Evolutionary conservation across 2,113 vertebrate species (phyloP).

Genomic region (Hyperoodon ampullatus): DNA sequence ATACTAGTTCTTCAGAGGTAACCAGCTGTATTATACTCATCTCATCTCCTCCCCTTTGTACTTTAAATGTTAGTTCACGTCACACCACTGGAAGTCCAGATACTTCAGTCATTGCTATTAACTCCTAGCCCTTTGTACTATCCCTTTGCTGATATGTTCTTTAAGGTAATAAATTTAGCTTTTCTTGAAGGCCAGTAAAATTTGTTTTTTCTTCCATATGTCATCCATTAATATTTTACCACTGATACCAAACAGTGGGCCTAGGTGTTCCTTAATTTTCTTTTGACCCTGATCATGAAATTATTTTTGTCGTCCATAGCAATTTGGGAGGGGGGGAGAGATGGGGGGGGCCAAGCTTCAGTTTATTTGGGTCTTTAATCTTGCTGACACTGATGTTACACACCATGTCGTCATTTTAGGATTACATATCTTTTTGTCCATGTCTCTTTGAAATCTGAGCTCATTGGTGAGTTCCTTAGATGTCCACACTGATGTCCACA

Average conservation of each 20-base stretch:
- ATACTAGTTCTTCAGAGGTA: not conserved
- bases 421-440: not conserved
- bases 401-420: slow-evolving; percentile 1
- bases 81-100: not conserved
- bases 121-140: not conserved
- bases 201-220: slow-evolving; percentile 1
- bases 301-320: not conserved
- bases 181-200: slow-evolving; percentile 5
- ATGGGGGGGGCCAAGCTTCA: not conserved
- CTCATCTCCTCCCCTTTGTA: not conserved
- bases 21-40: not conserved
- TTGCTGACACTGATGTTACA: not conserved
- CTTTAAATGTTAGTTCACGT: slow-evolving; percentile 14
- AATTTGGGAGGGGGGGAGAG: not conserved
- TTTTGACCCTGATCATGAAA: not conserved
- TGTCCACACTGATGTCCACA: not conserved
- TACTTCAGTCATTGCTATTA: not conserved
- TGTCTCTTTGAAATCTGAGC: slow-evolving; percentile 27
- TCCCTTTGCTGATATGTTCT: not conserved
- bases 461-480: not conserved
- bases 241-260: not conserved
- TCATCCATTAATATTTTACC: slow-evolving; percentile 19
- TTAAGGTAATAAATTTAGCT: slow-evolving; percentile 30
- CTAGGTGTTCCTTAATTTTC: slow-evolving; percentile 16
- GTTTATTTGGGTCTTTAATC: slow-evolving; percentile 37